Percentiles rank a stretch among this genome's conserved stretches.
phyloP scores from a whole-genome alignment of 2,797 vertebrate species.

The Babyrousa celebensis region DNA sequence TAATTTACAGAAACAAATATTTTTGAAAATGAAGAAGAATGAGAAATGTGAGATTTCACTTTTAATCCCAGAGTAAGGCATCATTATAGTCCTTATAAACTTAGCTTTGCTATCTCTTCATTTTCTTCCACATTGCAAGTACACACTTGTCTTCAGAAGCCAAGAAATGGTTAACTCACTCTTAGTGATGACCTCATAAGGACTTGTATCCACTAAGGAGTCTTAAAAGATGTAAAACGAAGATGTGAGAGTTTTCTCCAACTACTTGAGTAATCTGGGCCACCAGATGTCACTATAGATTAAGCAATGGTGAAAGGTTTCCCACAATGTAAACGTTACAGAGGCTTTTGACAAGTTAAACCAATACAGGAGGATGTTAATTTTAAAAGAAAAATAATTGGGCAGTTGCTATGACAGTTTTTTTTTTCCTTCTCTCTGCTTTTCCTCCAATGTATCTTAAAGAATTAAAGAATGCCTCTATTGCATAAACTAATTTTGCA shows the following conservation, averaged over 20 bases:
- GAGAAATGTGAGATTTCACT: background rate
- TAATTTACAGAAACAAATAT: background rate
- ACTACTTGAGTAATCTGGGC: constrained; percentile 77
- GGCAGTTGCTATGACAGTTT: background rate
- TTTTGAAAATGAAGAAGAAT: constrained; percentile 1
- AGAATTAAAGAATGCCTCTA: constrained; percentile 71
- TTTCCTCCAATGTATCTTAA: background rate
- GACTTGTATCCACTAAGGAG: background rate
- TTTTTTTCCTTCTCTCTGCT: constrained; percentile 34
- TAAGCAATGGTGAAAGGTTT: constrained; percentile 84
- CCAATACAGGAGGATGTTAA: constrained; percentile 40
- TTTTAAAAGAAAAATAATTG: constrained; percentile 72
- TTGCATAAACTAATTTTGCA: constrained; percentile 74
- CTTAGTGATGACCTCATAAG: background rate
- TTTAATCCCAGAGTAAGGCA: background rate
- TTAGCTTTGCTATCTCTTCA: background rate
- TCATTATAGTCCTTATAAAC: background rate
- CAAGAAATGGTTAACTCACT: background rate
- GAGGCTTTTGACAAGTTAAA: constrained; percentile 69
- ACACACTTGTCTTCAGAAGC: background rate
- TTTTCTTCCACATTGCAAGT: background rate
- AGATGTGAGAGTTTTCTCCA: background rate
- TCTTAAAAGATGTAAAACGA: constrained; percentile 9
- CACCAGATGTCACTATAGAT: constrained; percentile 93
- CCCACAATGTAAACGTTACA: background rate